Evolutionary conservation across 2,113 vertebrate genomes (phyloP), one percentile per base, ranked within the genome.

Genomic region (Pimephales promelas): DNA sequence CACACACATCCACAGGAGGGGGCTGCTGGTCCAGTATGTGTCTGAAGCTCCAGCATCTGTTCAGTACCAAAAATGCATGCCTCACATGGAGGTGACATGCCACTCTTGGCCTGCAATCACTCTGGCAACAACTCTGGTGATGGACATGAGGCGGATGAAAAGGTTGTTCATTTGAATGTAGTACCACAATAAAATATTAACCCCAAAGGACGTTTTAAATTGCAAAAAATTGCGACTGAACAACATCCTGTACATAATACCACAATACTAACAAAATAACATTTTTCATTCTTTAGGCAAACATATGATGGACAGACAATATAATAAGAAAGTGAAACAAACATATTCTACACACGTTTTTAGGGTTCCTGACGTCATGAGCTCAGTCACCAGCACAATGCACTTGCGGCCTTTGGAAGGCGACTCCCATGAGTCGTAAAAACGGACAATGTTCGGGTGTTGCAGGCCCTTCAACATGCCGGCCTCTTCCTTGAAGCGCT

Each of bases 361-460:
- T 40, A 99, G 92, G 0, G 98, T 99, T 86, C 98, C 98, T 83
- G 98, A 99, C 34, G 98, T 99, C 98, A 99, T 99, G 76, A 99
- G 97, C 87, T 99, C 97, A 0, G 98, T 99, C 91, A 99, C 97
- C 83, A 99, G 94, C 88, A 99, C 98, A 86, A 99, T 99, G 86
- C 97, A 99, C 88, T 99, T 99, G 91, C 97, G 97, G 79, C 98
- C 98, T 92, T 99, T 99, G 88, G 96, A 95, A 14, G 97, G 97
- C 9, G 96, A 97, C 91, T 99, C 98, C 98, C 98, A 99, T 79
- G 97, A 99, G 92, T 99, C 98, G 85, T 99, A 99, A 95, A 99
- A 99, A 86, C 98, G 95, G 89, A 99, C 98, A 85, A 99, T 99
- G 92, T 99, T 99, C 84, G 97, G 98, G 92, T 99, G 98, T 92